These are phyloP conservation scores for Phalera bucephala DNA, from an alignment of 2,888 invertebrate genomes.

Conservation along the genomic window DNA sequence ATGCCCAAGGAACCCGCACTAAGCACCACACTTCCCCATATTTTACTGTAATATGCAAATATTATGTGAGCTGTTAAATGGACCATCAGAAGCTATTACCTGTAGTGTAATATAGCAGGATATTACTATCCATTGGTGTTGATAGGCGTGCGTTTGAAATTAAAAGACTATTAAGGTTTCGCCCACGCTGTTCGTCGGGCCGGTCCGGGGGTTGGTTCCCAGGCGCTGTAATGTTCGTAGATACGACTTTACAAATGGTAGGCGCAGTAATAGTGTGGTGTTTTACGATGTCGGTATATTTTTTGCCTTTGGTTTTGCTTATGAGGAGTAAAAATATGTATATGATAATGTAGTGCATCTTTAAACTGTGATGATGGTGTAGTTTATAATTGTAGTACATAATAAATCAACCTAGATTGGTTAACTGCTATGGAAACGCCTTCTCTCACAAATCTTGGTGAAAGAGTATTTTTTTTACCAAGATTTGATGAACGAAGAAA, in stretches of 20 bases:
- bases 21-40: neutral
- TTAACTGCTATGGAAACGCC: no score
- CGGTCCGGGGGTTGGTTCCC: slow-evolving; percentile 54
- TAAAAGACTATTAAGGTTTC: slow-evolving; percentile 72
- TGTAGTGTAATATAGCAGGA: slow-evolving; percentile 45
- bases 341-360: no score
- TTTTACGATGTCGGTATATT: neutral
- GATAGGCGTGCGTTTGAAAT: slow-evolving; percentile 70
- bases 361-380: no score
- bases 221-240: slow-evolving; percentile 45
- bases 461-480: no score
- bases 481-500: no score
- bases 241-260: slow-evolving; percentile 40
- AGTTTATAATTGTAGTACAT: no score
- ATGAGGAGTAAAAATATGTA: neutral
- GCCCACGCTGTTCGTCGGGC: slow-evolving; percentile 59
- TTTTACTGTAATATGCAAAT: slow-evolving; percentile 24
- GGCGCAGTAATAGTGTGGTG: slow-evolving; percentile 27
- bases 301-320: neutral
- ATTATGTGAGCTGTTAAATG: slow-evolving; percentile 14
- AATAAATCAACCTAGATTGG: no score
- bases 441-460: no score
- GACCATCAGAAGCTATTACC: slow-evolving; percentile 6
- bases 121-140: slow-evolving; percentile 53
- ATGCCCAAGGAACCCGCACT: no score